These are phyloP conservation scores for Heliconius himera DNA, from an alignment of 1,140 invertebrate genomes.

Conservation along the genomic window DNA sequence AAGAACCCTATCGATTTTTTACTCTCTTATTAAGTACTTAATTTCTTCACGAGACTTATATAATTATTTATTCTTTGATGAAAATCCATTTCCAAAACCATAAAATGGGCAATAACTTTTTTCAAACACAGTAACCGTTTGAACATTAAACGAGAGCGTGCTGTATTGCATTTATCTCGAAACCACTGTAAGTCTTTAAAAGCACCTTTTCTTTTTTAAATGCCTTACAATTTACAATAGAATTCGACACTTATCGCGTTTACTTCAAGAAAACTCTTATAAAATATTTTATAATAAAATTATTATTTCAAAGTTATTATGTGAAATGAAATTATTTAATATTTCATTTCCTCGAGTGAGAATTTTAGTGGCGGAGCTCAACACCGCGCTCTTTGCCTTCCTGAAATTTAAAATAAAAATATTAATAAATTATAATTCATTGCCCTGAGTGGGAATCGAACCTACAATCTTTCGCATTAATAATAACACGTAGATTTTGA, in stretches of 20 bases:
- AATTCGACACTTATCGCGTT: constrained; percentile 8
- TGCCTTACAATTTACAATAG: constrained; percentile 6
- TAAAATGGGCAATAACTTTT: constrained; percentile 15
- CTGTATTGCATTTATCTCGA: constrained; percentile 21
- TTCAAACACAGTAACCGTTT: constrained; percentile 9
- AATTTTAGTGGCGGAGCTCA: too few species aligned
- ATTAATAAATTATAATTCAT: too few species aligned
- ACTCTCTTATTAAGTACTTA: too few species aligned
- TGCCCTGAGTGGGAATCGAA: too few species aligned
- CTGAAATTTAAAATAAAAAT: too few species aligned
- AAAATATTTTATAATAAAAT: background rate
- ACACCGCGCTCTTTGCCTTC: too few species aligned
- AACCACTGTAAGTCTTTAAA: constrained; percentile 21
- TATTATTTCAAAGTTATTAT: background rate
- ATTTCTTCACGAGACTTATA: background rate
- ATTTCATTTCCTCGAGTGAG: too few species aligned
- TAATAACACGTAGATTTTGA: too few species aligned
- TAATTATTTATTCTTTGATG: background rate
- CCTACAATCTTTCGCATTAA: too few species aligned
- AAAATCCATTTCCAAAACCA: background rate
- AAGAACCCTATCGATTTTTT: too few species aligned
- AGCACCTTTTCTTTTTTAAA: constrained; percentile 17
- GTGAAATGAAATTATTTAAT: too few species aligned
- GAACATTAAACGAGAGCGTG: constrained; percentile 23
- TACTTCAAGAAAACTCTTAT: background rate